Evolutionary conservation across 2,888 invertebrate genomes (phyloP).

Genomic region (Hemaris fuciformis): DNA sequence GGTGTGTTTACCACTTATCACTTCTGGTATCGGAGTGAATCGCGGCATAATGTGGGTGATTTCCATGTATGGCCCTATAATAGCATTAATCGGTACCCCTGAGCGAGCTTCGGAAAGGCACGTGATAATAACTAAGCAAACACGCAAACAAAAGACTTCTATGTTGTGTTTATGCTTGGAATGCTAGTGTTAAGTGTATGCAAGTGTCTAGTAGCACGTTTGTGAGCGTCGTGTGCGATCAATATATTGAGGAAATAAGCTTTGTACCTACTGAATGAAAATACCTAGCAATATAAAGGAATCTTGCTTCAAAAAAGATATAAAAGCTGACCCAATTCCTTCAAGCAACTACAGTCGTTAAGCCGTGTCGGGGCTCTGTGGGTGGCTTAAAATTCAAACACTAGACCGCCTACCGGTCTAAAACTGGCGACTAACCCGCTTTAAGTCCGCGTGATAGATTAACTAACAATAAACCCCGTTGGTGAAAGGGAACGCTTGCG

Average conservation of each 20-base stretch:
- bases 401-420: background rate
- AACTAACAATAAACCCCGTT: background rate
- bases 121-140: constrained; percentile 6
- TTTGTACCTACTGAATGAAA: background rate
- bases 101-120: background rate
- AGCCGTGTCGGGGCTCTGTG: background rate
- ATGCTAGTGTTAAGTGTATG: background rate
- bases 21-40: constrained; percentile 7
- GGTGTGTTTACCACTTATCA: constrained; percentile 8
- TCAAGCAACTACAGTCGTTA: background rate
- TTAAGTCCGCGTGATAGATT: background rate
- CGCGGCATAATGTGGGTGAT: constrained; percentile 8
- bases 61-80: constrained; percentile 3
- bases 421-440: background rate
- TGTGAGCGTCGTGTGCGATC: constrained; percentile 3
- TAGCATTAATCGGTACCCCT: background rate
- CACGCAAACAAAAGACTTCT: constrained; percentile 1
- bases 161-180: background rate
- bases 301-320: background rate
- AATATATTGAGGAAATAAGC: background rate
- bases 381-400: background rate
- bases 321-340: background rate
- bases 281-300: background rate
- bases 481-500: background rate
- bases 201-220: background rate